phyloP scores from a whole-genome alignment of 2,888 invertebrate species.

The Apamea monoglypha region DNA sequence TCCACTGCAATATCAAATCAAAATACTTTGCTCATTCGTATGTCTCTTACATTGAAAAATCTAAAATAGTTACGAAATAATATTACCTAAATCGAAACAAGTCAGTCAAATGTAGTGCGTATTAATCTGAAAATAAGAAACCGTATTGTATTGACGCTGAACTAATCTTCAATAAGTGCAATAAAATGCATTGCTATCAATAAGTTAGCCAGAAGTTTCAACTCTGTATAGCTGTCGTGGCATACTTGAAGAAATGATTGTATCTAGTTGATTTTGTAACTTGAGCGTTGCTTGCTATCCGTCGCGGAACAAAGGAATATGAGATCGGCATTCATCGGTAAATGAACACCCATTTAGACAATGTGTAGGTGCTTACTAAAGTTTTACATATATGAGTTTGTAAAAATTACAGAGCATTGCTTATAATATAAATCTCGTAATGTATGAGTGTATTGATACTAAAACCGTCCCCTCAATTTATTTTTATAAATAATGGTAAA shows the following conservation, averaged over 20 bases:
- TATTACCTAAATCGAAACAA: background rate
- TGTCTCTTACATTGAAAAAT: background rate
- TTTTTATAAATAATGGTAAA: background rate
- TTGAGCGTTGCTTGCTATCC: conserved; percentile 52
- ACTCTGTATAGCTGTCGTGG: conserved; percentile 3
- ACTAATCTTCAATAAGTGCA: conserved; percentile 52
- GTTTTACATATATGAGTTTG: conserved; percentile 8
- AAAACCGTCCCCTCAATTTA: background rate
- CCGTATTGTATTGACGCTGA: conserved; percentile 27
- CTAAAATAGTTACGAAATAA: background rate
- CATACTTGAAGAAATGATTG: conserved; percentile 56
- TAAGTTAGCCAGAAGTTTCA: conserved; percentile 29
- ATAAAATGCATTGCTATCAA: conserved; percentile 39
- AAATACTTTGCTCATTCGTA: background rate
- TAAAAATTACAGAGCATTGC: conserved; percentile 3
- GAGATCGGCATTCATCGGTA: conserved; percentile 63
- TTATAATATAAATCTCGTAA: background rate
- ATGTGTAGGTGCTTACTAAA: conserved; percentile 36
- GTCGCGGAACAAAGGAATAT: conserved; percentile 64
- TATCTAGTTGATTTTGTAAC: conserved; percentile 61
- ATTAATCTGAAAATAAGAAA: conserved; percentile 1
- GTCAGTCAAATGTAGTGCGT: background rate
- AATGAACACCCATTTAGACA: conserved; percentile 60
- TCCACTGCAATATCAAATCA: background rate
- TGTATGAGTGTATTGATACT: background rate